Base-by-base conservation (phyloP, 2,113 vertebrate genomes). In the Siphamia tubifer region DNA sequence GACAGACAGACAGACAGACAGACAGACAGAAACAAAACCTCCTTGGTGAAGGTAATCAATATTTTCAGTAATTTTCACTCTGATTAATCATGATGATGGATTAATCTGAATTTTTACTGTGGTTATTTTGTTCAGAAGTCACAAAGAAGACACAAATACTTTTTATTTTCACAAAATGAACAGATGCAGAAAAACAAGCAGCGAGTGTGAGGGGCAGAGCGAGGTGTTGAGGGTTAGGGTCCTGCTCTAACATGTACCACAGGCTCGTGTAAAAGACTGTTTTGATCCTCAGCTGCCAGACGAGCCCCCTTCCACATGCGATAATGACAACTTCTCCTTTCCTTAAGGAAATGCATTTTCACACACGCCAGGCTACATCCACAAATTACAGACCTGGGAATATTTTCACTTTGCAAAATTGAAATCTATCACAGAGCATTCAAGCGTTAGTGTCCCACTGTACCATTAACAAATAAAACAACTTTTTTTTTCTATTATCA, bases 291-390 rank as follows among this genome's bases (percentile, higher is more conserved):
- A 0, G 67, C 69, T 84, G 68, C 20, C 65, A 79, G 76, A 74
- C 74, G 48, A 85, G 75, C 64, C 83, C 81, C 79, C n/a, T 87
- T 87, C 75, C 53, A 45, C 80, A 82, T 66, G 55, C 67, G 60
- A 61, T 89, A 89, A 90, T 89, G 76, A 92, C 88, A 91, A 81
- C 79, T 72, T 89, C 60, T 76, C 43, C 60, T 80, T 82, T 81
- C 62, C 79, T 80, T 44, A 17, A 82, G 78, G 83, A 89, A 90
- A 86, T 51, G 43, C 8, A 57, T 74, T 82, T 86, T 70, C 48
- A 81, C 44, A 63, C 66, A 76, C 69, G 42, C 77, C 62, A 48
- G 16, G 34, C 51, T 54, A 35, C 38, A 61, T 63, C 63, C 38
- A 42, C 39, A 88, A 84, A 88, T 92, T 83, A 86, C 11, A 84